Conservation (phyloP, 2,113 vertebrate species). For the Rynchops niger region DNA sequence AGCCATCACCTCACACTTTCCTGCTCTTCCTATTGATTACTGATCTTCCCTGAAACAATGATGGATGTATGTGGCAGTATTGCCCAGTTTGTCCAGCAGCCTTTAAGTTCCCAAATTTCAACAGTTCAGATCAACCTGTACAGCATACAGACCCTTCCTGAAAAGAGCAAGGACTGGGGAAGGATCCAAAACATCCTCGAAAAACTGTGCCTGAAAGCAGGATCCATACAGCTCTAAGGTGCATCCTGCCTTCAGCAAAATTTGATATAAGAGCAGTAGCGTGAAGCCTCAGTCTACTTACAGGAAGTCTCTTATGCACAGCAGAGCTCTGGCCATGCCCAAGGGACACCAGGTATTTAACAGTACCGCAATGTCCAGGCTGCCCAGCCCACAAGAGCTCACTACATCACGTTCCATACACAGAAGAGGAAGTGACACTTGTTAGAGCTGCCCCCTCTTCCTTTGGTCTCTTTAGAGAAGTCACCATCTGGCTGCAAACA, state of each 20-base stretch:
- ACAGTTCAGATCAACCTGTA: background rate
- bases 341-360: background rate
- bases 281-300: background rate
- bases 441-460: background rate
- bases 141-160: background rate
- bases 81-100: background rate
- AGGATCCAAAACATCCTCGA: background rate
- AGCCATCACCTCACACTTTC: background rate
- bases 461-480: background rate
- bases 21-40: background rate
- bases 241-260: background rate
- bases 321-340: background rate
- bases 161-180: background rate
- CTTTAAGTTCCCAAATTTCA: accelerated
- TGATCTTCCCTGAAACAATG: background rate
- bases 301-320: background rate
- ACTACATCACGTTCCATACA: background rate
- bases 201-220: background rate
- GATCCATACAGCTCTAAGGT: background rate
- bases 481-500: background rate
- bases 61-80: accelerated
- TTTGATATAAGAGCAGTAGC: accelerated
- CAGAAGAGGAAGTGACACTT: background rate
- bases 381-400: background rate
- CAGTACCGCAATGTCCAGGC: background rate